Percentiles rank a stretch among this genome's conserved stretches.
Conservation (phyloP, 2,113 vertebrate species). For the Spea multiplicata region DNA sequence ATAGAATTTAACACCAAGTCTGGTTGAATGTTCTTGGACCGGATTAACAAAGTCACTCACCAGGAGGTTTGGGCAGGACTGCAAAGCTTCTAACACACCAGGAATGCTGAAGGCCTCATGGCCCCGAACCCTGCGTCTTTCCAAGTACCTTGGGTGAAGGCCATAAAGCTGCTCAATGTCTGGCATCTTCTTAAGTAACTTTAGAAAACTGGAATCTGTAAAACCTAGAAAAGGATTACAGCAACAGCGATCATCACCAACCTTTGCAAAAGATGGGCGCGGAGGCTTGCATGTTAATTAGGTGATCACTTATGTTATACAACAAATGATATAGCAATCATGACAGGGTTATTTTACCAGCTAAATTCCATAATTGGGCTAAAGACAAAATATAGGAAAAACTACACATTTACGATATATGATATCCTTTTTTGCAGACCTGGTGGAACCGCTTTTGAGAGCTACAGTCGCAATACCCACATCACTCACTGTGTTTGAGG, state of each 20-base stretch:
- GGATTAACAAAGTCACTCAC: slow-evolving; percentile 64
- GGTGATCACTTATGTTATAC: no score
- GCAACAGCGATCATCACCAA: neutral
- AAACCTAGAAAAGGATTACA: slow-evolving; percentile 73
- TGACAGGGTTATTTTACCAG: no score
- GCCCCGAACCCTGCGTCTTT: slow-evolving; percentile 89
- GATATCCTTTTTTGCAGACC: no score
- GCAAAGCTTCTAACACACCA: slow-evolving; percentile 93
- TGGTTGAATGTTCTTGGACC: neutral
- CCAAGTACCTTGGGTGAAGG: slow-evolving; percentile 93
- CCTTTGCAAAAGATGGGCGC: neutral
- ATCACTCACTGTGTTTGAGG: no score
- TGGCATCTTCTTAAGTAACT: slow-evolving; percentile 95
- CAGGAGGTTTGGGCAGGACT: slow-evolving; percentile 91
- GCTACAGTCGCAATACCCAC: no score
- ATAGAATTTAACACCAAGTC: slow-evolving; percentile 30
- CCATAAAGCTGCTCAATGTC: slow-evolving; percentile 96
- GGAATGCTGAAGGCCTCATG: slow-evolving; percentile 97
- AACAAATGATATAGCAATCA: no score
- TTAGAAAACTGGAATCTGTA: slow-evolving; percentile 93
- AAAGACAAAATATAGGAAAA: no score
- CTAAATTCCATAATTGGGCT: no score
- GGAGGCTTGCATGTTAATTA: no score
- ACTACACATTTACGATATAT: no score
- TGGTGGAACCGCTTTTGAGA: no score